Conservation (phyloP, 1,140 invertebrate species). For the Zaprionus ghesquierei region DNA sequence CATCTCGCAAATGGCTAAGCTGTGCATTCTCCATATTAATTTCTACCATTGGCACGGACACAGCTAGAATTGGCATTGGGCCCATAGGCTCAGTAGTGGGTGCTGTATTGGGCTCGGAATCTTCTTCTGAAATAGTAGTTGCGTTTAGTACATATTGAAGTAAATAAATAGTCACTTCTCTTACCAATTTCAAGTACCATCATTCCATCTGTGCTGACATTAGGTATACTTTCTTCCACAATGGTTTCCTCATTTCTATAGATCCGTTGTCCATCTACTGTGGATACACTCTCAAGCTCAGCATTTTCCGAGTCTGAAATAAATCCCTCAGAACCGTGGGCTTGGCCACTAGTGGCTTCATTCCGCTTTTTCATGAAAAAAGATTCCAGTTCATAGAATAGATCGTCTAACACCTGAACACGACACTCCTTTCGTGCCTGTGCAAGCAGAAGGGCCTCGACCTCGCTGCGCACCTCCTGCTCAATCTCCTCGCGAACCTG, state of each 20-base stretch:
- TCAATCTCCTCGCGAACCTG: slow-evolving; percentile 60
- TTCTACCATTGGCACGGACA: slow-evolving; percentile 53
- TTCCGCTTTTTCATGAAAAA: slow-evolving; percentile 59
- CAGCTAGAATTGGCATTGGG: not conserved
- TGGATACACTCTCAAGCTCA: slow-evolving; percentile 12
- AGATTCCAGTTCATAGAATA: slow-evolving; percentile 56
- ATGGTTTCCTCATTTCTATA: not conserved
- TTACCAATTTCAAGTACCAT: slow-evolving; percentile 49
- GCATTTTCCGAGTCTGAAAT: slow-evolving; percentile 22
- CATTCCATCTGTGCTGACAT: not conserved
- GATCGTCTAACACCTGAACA: slow-evolving; percentile 44
- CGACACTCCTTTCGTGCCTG: slow-evolving; percentile 44
- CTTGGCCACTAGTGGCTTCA: slow-evolving; percentile 13
- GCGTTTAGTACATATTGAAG: not conserved
- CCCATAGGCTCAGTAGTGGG: not conserved
- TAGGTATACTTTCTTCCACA: not conserved
- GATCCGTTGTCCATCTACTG: not conserved
- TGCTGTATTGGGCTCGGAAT: not conserved
- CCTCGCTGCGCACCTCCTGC: slow-evolving; percentile 49
- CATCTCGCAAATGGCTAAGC: slow-evolving; percentile 45
- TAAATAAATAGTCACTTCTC: not conserved
- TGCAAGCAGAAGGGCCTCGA: slow-evolving; percentile 19
- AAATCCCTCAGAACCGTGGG: slow-evolving; percentile 29
- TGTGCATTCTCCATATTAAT: slow-evolving; percentile 58
- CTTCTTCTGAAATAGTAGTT: slow-evolving; percentile 40